Base-by-base conservation (phyloP, 1,140 invertebrate species). In the Drosophila kikkawai region DNA sequence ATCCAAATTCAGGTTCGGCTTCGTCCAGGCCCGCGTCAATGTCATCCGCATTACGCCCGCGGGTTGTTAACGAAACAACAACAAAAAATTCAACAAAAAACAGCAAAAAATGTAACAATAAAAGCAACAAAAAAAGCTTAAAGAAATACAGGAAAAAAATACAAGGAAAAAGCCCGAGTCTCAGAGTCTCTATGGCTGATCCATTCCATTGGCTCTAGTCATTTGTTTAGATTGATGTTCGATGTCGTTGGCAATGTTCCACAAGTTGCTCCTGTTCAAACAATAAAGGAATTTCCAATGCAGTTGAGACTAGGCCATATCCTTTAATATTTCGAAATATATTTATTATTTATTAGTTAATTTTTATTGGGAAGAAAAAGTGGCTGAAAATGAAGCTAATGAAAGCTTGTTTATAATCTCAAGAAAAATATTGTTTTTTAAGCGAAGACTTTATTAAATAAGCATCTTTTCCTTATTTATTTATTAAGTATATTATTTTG, bases 31-130 rank as follows among this genome's bases (percentile, higher is more conserved):
- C 39, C 83, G 76, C 80, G 68, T 87, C 84, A 88, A 88, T 87
- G 84, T 87, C 84, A 87, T 83, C 80, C 55, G 75, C 75, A 64
- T 79, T 86, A 58, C 61, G 70, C 78, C 66, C 60, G 82, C 75
- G 59, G 59, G 69, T 53, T 42, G 69, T 73, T 50, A 39, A 32
- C 60, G 15, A 56, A 37, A 66, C 48, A 32, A 7, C 48, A 51
- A 32, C 5, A 51, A 17, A 13, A 13, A 22, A 22, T 22, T 19
- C 39, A 57, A 41, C 37, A 44, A 50, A 17, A 17, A 32, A 7
- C 26, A 29, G 26, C 26, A 34, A 6, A 37, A 66, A 45, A 17
- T n/a, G 36, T 39, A 60, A 29, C 45, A 48, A 42, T 32, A 17
- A 41, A 42, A 8, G 4, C 47, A 53, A 39, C 50, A 47, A 56